Evolutionary conservation across 2,113 vertebrate species (phyloP).

Genomic region (Malurus cyaneus): DNA sequence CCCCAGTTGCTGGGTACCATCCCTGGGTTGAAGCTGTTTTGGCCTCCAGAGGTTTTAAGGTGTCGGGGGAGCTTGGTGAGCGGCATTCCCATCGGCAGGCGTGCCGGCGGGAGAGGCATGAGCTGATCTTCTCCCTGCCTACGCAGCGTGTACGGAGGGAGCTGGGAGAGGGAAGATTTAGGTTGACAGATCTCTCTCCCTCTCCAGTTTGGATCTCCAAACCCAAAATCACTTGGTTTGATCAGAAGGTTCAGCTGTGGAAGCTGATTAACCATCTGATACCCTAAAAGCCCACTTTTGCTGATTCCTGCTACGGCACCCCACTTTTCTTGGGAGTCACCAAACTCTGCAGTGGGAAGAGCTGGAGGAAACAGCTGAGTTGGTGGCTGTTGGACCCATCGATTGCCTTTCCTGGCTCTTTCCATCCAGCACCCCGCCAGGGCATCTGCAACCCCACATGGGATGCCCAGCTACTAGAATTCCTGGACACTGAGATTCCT

Average conservation of each 20-base stretch:
- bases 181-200: neutral
- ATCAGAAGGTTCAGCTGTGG: neutral
- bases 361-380: neutral
- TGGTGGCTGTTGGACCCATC: neutral
- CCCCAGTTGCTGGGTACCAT: fast-evolving
- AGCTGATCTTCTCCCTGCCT: neutral
- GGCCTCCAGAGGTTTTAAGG: neutral
- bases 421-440: neutral
- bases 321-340: neutral
- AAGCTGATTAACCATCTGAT: neutral
- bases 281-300: neutral
- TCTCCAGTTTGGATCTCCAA: neutral
- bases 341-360: neutral
- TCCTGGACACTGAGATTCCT: neutral
- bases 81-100: neutral
- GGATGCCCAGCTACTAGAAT: neutral
- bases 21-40: neutral
- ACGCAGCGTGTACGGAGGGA: neutral
- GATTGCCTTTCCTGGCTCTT: neutral
- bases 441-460: neutral
- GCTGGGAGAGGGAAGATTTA: neutral
- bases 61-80: neutral
- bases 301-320: neutral
- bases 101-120: neutral
- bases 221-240: neutral